Conservation (phyloP, 2,113 vertebrate genomes). For the Cyprinodon variegatus region DNA sequence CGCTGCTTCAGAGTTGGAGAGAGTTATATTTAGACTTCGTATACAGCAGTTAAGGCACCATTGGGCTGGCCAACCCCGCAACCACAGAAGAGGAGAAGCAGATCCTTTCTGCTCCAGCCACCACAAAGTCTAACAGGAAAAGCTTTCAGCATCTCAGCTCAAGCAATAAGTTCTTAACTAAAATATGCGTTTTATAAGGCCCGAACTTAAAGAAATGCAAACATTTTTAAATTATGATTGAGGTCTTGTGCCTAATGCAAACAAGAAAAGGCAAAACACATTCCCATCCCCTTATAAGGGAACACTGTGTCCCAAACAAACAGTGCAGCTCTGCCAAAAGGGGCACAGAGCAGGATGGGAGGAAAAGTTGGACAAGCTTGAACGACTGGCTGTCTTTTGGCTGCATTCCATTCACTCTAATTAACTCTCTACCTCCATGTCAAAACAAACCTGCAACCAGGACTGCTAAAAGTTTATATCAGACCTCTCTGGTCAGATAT, state of each 20-base stretch:
- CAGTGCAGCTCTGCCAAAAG: constrained; percentile 44
- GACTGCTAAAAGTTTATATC: background rate
- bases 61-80: constrained; percentile 52
- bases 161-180: constrained; percentile 23
- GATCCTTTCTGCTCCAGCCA: constrained; percentile 39
- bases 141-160: constrained; percentile 20
- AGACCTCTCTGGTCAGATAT: constrained; percentile 1
- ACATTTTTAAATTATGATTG: constrained; percentile 33
- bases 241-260: constrained; percentile 54
- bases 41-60: constrained; percentile 66
- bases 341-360: constrained; percentile 32
- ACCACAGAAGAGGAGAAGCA: constrained; percentile 70
- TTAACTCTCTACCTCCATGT: background rate
- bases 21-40: constrained; percentile 75
- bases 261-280: constrained; percentile 18
- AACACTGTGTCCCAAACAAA: constrained; percentile 71
- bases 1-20: constrained; percentile 48
- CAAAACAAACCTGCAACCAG: constrained; percentile 33
- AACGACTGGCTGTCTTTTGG: constrained; percentile 30
- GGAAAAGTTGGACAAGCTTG: constrained; percentile 20
- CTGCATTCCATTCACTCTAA: constrained; percentile 13
- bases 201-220: background rate
- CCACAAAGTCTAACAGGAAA: constrained; percentile 34
- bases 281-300: constrained; percentile 32
- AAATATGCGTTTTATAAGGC: background rate